These are phyloP conservation scores for Tachycineta bicolor DNA, from an alignment of 2,113 vertebrate species.

Conservation along the genomic window DNA sequence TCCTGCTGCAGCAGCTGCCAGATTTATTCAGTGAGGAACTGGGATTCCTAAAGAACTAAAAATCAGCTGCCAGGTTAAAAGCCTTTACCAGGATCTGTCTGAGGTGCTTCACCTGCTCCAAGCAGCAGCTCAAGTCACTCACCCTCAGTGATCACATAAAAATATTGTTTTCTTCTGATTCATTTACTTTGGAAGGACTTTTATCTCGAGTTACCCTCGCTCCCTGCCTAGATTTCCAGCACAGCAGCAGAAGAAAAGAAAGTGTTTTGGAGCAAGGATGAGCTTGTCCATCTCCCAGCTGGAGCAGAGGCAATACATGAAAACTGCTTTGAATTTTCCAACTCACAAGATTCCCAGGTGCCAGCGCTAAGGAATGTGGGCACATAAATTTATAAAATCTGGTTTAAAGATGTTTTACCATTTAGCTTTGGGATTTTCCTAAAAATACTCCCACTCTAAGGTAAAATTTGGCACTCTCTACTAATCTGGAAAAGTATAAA, in stretches of 20 bases:
- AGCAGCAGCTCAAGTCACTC: neutral
- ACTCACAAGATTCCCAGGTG: neutral
- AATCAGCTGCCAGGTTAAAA: neutral
- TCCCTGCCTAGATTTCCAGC: neutral
- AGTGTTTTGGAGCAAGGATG: neutral
- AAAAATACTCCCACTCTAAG: neutral
- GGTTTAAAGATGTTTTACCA: neutral
- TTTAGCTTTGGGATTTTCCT: neutral
- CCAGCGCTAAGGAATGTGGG: neutral
- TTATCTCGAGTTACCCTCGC: fast-evolving
- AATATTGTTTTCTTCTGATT: neutral
- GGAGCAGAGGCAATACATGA: neutral
- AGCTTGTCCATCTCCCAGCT: neutral
- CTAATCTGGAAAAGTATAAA: neutral
- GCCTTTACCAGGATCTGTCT: neutral
- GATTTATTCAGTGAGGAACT: neutral
- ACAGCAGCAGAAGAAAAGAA: neutral
- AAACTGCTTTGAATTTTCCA: neutral
- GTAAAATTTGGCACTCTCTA: neutral
- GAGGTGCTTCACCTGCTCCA: neutral
- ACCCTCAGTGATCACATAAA: neutral
- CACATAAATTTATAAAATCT: neutral
- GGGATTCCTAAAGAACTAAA: neutral
- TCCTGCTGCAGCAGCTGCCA: neutral
- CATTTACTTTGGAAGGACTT: neutral